phyloP scores from a whole-genome alignment of 2,797 vertebrate species.

The Phoeniculus purpureus region DNA sequence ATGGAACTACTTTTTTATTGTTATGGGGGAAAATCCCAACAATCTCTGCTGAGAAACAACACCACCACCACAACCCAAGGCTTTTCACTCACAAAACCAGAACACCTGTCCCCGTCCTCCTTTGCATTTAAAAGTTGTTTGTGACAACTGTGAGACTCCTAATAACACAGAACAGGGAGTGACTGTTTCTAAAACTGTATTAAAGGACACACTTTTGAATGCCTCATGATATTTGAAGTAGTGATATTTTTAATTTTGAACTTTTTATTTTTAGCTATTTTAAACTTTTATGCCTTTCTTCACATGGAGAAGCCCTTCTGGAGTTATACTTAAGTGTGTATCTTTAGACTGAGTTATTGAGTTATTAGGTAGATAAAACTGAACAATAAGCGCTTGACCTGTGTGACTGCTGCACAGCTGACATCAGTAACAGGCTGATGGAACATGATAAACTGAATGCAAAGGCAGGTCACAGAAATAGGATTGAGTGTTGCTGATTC shows the following conservation, averaged over 20 bases:
- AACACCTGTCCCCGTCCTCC: background rate
- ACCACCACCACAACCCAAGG: background rate
- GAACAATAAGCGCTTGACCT: background rate
- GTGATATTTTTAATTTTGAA: background rate
- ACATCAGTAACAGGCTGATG: background rate
- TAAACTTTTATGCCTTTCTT: background rate
- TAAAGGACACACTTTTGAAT: conserved; percentile 21
- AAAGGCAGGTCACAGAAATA: background rate
- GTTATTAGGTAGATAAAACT: background rate
- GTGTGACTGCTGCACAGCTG: background rate
- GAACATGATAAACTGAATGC: background rate
- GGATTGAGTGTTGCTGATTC: background rate
- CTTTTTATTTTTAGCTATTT: background rate
- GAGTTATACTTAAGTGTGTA: background rate
- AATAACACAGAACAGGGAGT: conserved; percentile 17
- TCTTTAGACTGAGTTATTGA: background rate
- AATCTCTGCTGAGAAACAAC: background rate
- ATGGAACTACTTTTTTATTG: background rate
- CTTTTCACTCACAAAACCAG: background rate
- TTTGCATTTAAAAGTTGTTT: conserved; percentile 40
- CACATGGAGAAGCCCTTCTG: background rate
- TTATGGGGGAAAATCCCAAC: background rate
- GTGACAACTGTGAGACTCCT: background rate
- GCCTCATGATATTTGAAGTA: background rate
- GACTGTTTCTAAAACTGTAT: conserved; percentile 20